Percentiles rank a stretch among this genome's conserved stretches.
Conservation (phyloP, 2,888 invertebrate genomes). For the Steinernema carpocapsae region DNA sequence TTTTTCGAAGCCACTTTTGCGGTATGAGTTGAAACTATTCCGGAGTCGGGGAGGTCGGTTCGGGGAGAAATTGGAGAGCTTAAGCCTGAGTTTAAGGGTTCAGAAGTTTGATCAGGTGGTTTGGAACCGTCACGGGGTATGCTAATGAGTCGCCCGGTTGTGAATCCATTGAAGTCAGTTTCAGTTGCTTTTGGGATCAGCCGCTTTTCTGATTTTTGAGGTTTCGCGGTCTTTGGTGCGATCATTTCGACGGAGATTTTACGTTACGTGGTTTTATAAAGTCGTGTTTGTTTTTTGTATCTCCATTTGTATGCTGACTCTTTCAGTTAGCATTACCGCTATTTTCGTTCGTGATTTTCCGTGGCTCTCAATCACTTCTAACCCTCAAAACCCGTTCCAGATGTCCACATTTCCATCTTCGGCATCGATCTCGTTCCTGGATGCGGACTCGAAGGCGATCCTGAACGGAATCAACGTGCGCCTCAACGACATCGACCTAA, state of each 20-base stretch:
- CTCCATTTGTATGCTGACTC: not conserved
- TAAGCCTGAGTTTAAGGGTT: too few relatives aligned
- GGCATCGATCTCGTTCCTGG: conserved; percentile 49
- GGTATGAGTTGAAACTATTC: not conserved
- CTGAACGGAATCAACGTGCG: conserved; percentile 59
- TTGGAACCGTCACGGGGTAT: too few relatives aligned
- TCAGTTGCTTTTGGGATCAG: not conserved
- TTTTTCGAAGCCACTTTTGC: conserved; percentile 4
- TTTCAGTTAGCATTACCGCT: too few relatives aligned
- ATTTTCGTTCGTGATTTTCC: too few relatives aligned
- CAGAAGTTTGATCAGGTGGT: too few relatives aligned
- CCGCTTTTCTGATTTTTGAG: not conserved
- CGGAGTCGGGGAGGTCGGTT: too few relatives aligned
- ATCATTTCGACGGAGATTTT: not conserved
- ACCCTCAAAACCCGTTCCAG: not conserved
- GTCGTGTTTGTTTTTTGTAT: not conserved
- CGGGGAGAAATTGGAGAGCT: too few relatives aligned
- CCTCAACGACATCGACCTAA: conserved; percentile 66
- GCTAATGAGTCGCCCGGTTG: not conserved
- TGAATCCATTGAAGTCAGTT: not conserved
- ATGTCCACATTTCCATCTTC: conserved; percentile 29
- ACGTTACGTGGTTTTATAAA: not conserved
- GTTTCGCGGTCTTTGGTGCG: not conserved
- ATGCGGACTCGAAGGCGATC: conserved; percentile 60
- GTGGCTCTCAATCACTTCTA: too few relatives aligned